These are phyloP conservation scores for Manacus vitellinus DNA, from an alignment of 2,113 vertebrate species.

Conservation along the genomic window DNA sequence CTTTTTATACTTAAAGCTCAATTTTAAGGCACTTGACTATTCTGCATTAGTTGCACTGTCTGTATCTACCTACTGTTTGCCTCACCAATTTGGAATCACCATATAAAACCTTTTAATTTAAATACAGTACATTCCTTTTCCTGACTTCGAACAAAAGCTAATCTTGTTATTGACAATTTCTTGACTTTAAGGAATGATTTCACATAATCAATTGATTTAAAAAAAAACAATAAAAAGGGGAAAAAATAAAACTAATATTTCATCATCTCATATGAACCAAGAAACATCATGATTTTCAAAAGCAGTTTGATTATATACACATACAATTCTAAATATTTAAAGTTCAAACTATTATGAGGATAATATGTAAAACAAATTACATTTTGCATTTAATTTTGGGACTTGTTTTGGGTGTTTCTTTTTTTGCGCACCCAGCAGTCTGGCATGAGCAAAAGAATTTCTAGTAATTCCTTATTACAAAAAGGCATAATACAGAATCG, in stretches of 20 bases:
- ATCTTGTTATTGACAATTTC: not conserved
- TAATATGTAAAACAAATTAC: not conserved
- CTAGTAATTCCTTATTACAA: not conserved
- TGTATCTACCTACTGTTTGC: not conserved
- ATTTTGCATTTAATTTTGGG: not conserved
- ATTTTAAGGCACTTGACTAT: slow-evolving; percentile 49
- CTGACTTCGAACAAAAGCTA: not conserved
- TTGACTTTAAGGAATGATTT: not conserved
- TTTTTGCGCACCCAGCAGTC: not conserved
- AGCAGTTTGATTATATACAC: not conserved
- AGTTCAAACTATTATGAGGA: not conserved
- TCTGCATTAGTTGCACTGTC: not conserved
- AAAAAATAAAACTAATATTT: not conserved
- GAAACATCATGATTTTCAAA: not conserved
- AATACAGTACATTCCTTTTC: not conserved
- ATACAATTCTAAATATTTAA: not conserved
- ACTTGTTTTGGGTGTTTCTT: not conserved
- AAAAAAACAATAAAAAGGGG: not conserved
- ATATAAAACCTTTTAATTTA: not conserved
- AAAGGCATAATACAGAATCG: not conserved
- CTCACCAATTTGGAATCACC: not conserved
- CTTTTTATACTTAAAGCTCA: slow-evolving; percentile 12
- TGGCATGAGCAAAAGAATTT: not conserved
- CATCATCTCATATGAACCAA: not conserved
- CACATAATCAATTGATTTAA: not conserved